Percentiles rank a stretch among this genome's conserved stretches.
These are phyloP conservation scores for Sardinella longiceps DNA, from an alignment of 2,797 vertebrate species.

Conservation along the genomic window DNA sequence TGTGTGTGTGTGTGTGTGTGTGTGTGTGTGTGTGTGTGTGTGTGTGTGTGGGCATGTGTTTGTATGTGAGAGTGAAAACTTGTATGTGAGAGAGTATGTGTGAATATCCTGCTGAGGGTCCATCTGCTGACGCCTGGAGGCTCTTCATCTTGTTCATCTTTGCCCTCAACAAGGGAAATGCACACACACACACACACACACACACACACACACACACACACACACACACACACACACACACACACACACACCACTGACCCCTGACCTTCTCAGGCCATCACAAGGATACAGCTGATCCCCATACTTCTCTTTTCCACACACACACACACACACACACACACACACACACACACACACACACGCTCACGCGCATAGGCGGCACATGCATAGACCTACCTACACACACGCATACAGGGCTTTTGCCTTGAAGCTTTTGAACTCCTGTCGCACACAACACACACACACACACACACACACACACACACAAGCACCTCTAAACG, in stretches of 20 bases:
- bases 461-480: background rate
- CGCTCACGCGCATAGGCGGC: too few relatives aligned
- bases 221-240: background rate
- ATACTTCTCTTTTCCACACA: too few relatives aligned
- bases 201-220: background rate
- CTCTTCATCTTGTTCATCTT: constrained; percentile 53
- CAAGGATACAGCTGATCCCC: background rate
- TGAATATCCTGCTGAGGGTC: constrained; percentile 58
- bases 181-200: background rate
- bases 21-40: background rate
- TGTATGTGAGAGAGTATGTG: background rate
- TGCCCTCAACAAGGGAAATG: constrained; percentile 46
- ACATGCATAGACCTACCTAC: background rate
- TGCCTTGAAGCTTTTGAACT: too few relatives aligned
- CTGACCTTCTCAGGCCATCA: background rate
- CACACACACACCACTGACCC: background rate
- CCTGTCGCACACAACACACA: background rate
- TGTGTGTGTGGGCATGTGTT: background rate
- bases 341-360: constrained; percentile 15
- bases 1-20: background rate
- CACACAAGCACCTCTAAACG: too few relatives aligned
- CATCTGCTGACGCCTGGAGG: constrained; percentile 65
- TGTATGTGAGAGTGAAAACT: background rate
- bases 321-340: background rate
- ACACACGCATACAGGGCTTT: constrained; percentile 54